Base-by-base conservation (phyloP, 1,140 invertebrate genomes). In the Drosophila virilis region DNA sequence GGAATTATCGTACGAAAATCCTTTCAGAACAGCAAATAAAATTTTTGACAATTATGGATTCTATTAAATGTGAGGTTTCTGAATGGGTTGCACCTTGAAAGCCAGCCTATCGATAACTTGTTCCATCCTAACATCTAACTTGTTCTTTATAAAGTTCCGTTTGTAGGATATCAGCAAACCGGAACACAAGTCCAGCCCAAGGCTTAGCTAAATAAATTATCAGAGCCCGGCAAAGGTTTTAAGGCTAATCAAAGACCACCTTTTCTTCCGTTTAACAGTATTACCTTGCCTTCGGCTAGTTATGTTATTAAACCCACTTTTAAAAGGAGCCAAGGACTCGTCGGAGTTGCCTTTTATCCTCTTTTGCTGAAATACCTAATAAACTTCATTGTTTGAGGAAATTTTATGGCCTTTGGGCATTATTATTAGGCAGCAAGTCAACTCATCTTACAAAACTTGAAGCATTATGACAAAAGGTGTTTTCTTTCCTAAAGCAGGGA, bases 401-500 rank as follows among this genome's bases (percentile, higher is more conserved):
- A 72, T 67, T 72, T 59, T 72, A 72, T 72, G 69, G 54, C 65
- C 65, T 54, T 67, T 43, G 57, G 69, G 62, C 62, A 59, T 72
- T 72, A 67, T 74, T 60, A 74, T 60, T 57, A 45, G 35, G 70
- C 59, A 46, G 61, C 54, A 58, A 65, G 54, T 68, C 64, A 75
- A 80, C 73, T 77, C 73, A 37, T 62, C 57, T 80, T 73, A 67
- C 78, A 66, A 38, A 60, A 71, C 54, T 80, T 73, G 58, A 40
- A 43, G 74, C 55, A 62, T 78, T 82, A 74, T 78, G 69, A 66
- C 62, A 58, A 75, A 82, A 68, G 71, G 75, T 80, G 74, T 83
- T 70, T 58, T 68, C 64, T 71, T 70, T 51, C 66, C 46, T n/a
- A 35, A 80, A 28, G 33, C 10, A 28, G 8, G 13, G 12, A 32